Conservation (phyloP, 2,888 invertebrate species). For the Lagria hirta region DNA sequence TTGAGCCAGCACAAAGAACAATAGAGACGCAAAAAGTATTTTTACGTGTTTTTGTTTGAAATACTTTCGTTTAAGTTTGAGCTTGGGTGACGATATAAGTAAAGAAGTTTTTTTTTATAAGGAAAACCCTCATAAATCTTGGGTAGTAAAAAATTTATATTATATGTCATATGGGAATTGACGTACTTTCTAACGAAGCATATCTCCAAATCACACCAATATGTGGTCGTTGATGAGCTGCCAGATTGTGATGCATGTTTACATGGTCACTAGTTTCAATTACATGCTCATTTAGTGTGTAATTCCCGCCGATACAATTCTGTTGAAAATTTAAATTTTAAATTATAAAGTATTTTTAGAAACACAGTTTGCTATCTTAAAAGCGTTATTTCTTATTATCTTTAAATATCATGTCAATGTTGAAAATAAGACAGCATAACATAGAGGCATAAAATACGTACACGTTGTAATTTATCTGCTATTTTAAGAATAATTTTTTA, state of each 20-base stretch:
- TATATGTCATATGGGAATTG: constrained; percentile 15
- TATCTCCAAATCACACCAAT: constrained; percentile 19
- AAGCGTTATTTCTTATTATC: no score
- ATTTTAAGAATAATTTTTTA: no score
- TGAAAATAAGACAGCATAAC: no score
- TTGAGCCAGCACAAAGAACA: constrained; percentile 2
- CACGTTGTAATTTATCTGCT: no score
- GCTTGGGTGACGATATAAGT: constrained; percentile 5
- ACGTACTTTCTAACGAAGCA: constrained; percentile 9
- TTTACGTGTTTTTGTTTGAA: constrained; percentile 8
- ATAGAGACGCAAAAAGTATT: constrained; percentile 9
- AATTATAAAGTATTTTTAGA: no score
- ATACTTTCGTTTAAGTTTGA: constrained; percentile 8
- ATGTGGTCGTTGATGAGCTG: constrained; percentile 18
- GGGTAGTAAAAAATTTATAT: constrained; percentile 8
- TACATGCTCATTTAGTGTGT: constrained; percentile 25
- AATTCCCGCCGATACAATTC: constrained; percentile 13
- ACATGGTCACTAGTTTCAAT: constrained; percentile 28
- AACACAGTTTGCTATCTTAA: no score
- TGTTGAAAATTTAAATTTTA: no score
- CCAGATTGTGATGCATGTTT: constrained; percentile 27
- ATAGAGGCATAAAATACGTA: no score
- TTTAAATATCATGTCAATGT: no score
- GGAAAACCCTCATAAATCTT: constrained; percentile 12
- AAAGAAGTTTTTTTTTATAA: constrained; percentile 17